Evolutionary conservation across 2,113 vertebrate genomes (phyloP).

Genomic region (Hypanus sabinus): DNA sequence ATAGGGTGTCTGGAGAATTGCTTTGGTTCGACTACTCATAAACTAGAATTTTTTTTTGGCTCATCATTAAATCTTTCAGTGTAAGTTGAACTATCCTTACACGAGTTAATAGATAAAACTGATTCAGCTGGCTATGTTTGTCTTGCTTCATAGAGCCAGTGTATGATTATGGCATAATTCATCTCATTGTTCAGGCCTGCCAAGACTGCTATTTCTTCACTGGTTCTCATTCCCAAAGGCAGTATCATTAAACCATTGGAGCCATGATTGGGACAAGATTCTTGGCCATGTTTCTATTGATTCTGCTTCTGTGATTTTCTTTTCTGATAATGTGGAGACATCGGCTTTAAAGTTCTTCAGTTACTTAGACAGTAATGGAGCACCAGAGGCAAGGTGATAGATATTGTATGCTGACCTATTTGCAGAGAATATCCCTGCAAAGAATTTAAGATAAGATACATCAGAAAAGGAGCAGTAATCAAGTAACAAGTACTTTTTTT

Average conservation of each 20-base stretch:
- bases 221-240: slow-evolving; percentile 14
- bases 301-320: slow-evolving; percentile 21
- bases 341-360: slow-evolving; percentile 2
- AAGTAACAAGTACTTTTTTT: not conserved
- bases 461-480: not conserved
- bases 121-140: not conserved
- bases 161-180: not conserved
- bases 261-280: not conserved
- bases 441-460: not conserved
- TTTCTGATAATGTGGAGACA: not conserved
- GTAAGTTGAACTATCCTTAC: not conserved
- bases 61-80: not conserved
- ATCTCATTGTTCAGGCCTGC: not conserved
- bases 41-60: not conserved
- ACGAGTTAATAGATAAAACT: not conserved
- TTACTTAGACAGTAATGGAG: slow-evolving; percentile 6
- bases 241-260: not conserved
- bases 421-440: not conserved
- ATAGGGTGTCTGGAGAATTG: not conserved
- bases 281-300: not conserved
- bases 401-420: slow-evolving; percentile 26
- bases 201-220: not conserved
- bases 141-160: not conserved
- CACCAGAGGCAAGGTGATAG: slow-evolving; percentile 26
- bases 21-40: not conserved